These are phyloP conservation scores for Leptopilina drosophilae DNA, from an alignment of 2,888 invertebrate species.

Conservation along the genomic window DNA sequence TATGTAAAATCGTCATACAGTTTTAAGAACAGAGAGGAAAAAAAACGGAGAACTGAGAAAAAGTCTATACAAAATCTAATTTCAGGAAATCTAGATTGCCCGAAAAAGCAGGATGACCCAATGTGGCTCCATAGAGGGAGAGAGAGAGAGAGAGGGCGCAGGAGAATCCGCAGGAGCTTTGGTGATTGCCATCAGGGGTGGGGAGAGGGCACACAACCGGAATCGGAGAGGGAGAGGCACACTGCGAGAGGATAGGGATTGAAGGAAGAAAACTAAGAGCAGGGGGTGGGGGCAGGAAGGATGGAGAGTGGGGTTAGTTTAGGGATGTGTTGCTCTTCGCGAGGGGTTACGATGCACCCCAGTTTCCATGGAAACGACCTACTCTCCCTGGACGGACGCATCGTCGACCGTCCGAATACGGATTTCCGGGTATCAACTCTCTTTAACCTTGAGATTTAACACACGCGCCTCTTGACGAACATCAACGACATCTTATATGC, in stretches of 20 bases:
- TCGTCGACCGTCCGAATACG: constrained; percentile 67
- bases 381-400: constrained; percentile 75
- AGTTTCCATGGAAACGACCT: constrained; percentile 76
- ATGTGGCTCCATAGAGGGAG: constrained; percentile 15
- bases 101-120: constrained; percentile 34
- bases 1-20: neutral
- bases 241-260: too few relatives aligned
- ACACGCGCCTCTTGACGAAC: constrained; percentile 9
- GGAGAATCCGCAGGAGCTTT: constrained; percentile 63
- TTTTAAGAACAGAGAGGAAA: neutral
- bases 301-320: constrained; percentile 63
- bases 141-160: constrained; percentile 39
- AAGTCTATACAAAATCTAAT: constrained; percentile 46
- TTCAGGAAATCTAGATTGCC: constrained; percentile 52
- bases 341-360: constrained; percentile 71
- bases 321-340: constrained; percentile 60
- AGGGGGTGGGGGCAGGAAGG: constrained; percentile 45
- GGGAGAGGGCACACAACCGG: constrained; percentile 50
- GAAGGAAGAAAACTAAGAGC: constrained; percentile 39
- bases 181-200: constrained; percentile 42
- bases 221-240: too few relatives aligned
- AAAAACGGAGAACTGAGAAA: too few relatives aligned
- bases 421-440: constrained; percentile 60
- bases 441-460: constrained; percentile 48
- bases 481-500: neutral